Evolutionary conservation across 2,888 invertebrate species (phyloP), one percentile per base, ranked within the genome.

Genomic region (Agrotis clavis): DNA sequence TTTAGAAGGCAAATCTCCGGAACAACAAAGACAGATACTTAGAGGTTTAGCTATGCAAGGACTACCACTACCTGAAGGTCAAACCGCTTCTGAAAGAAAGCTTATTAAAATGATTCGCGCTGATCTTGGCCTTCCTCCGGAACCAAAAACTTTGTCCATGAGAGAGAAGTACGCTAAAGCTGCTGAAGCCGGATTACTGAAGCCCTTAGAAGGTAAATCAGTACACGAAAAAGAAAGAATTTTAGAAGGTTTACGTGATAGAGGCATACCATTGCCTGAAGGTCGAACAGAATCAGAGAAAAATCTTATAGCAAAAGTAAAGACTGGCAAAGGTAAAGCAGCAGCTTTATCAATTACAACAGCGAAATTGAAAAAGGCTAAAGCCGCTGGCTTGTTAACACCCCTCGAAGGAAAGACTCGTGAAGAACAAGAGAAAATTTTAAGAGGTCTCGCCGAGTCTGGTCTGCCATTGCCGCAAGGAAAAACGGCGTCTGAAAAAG

Each of bases 201-300:
- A 60, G 19, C 66, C 66, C 0, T n/a, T 66, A 4, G 66, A 66
- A 60, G 66, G 66, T 61, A 60, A 60, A 47, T 45, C 61, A 47
- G 16, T 19, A 16, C n/a, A 19, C 60, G 66, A 66, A 50, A 85
- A 71, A 0, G 82, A 87, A 77, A 84, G 81, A 9, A 35, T 79
- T 4, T 89, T 88, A 0, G 86, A 88, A 71, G 82, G 75, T 47
- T 74, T 81, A 63, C 14, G 87, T 1, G 77, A 87, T 2, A 77
- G 35, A 54, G 68, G 68, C 5, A 68, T 68, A 1, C 69, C 45
- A 21, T 14, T 68, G 19, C 68, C 68, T 47, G 45, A 69, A 30
- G 68, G 51, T 4, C 30, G 68, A 45, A 68, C 68, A 6, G 14
- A 2, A 35, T 69, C 68, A n/a, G 69, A 68, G 11, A 21, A 48